These are phyloP conservation scores for Synanthedon vespiformis DNA, from an alignment of 2,888 invertebrate species.

Conservation along the genomic window DNA sequence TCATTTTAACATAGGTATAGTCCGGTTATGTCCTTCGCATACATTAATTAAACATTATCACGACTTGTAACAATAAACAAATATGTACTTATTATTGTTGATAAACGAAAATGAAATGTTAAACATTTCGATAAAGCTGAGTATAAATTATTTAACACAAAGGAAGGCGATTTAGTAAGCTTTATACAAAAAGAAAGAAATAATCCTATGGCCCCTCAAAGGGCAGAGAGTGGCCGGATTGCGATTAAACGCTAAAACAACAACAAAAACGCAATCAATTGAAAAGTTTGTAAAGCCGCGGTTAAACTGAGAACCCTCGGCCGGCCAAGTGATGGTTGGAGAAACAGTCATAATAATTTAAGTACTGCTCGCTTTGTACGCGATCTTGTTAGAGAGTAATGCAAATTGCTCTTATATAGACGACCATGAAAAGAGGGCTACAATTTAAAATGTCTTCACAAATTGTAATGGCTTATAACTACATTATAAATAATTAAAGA, in stretches of 20 bases:
- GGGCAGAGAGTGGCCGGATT: not conserved
- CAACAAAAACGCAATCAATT: slow-evolving; percentile 15
- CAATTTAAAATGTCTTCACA: too few species aligned
- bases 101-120: not conserved
- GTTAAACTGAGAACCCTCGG: slow-evolving; percentile 27
- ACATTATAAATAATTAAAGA: too few species aligned
- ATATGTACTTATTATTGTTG: not conserved
- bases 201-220: not conserved
- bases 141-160: not conserved
- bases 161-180: not conserved
- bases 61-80: not conserved
- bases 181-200: not conserved
- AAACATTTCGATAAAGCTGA: not conserved
- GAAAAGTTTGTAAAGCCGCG: slow-evolving; percentile 25
- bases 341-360: slow-evolving; percentile 13
- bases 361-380: slow-evolving; percentile 8
- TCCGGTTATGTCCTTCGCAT: not conserved
- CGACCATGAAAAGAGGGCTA: too few species aligned
- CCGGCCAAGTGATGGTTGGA: slow-evolving; percentile 18
- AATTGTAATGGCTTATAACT: too few species aligned
- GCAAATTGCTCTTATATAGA: not conserved
- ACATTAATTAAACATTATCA: not conserved
- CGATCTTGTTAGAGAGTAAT: slow-evolving; percentile 8
- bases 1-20: not conserved
- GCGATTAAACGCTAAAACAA: slow-evolving; percentile 1